phyloP scores from a whole-genome alignment of 1,140 invertebrate genomes.

The Pogonomyrmex californicus region DNA sequence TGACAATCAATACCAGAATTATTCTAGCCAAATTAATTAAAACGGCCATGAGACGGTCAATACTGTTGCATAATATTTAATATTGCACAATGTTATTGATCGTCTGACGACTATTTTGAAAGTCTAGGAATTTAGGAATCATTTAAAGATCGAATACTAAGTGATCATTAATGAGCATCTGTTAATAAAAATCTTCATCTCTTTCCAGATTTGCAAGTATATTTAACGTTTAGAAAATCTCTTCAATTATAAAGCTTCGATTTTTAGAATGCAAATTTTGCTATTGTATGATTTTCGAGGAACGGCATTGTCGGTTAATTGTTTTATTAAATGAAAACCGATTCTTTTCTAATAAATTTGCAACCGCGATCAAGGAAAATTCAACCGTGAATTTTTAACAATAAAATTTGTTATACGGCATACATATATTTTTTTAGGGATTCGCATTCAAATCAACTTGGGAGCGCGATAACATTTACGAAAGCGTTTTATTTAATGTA shows the following conservation, averaged over 20 bases:
- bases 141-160: too few species aligned
- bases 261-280: neutral
- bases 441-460: constrained; percentile 27
- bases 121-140: too few species aligned
- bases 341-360: constrained; percentile 6
- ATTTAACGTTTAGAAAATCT: neutral
- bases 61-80: too few species aligned
- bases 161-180: neutral
- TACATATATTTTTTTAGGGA: constrained; percentile 26
- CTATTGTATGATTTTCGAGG: constrained; percentile 5
- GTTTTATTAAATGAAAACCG: constrained; percentile 9
- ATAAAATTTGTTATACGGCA: constrained; percentile 8
- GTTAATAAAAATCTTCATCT: neutral
- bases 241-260: neutral
- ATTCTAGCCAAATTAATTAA: constrained; percentile 9
- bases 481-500: constrained; percentile 18
- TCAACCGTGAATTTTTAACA: constrained; percentile 31
- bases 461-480: neutral
- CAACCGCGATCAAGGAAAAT: constrained; percentile 6
- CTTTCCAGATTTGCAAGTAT: neutral
- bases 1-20: neutral
- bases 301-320: neutral
- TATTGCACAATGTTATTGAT: too few species aligned
- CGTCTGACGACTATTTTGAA: too few species aligned
- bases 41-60: neutral